Percentiles rank a stretch among this genome's conserved stretches.
Evolutionary conservation across 2,888 invertebrate genomes (phyloP).

Genomic region (Teinopalpus imperialis): DNA sequence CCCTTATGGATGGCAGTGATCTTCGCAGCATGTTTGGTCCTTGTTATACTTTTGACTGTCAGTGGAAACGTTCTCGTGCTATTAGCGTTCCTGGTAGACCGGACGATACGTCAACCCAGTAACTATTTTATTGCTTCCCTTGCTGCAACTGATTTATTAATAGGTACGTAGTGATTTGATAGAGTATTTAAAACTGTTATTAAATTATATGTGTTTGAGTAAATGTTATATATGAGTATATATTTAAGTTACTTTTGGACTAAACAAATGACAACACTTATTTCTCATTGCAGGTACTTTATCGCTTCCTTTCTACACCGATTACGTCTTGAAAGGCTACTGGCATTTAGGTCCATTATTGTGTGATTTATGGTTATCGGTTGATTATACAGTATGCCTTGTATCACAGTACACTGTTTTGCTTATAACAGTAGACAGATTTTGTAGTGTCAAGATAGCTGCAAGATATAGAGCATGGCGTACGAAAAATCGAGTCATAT

Average conservation of each 20-base stretch:
- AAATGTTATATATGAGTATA: too few species aligned
- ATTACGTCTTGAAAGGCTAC: slow-evolving; percentile 97
- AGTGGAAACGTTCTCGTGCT: slow-evolving; percentile 98
- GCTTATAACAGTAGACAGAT: slow-evolving; percentile 98
- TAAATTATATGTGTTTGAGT: too few species aligned
- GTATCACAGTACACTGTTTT: slow-evolving; percentile 99
- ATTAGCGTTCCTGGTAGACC: slow-evolving; percentile 96
- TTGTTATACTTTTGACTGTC: slow-evolving; percentile 95
- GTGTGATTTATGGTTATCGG: slow-evolving; percentile 98
- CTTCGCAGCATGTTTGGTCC: slow-evolving; percentile 92
- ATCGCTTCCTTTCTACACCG: slow-evolving; percentile 99
- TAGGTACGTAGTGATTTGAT: slow-evolving; percentile 85
- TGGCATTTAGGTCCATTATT: slow-evolving; percentile 98
- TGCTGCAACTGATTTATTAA: slow-evolving; percentile 97
- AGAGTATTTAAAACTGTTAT: too few species aligned
- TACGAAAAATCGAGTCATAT: slow-evolving; percentile 94
- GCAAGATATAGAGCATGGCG: slow-evolving; percentile 98
- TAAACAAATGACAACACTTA: slow-evolving; percentile 19
- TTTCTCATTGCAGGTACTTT: slow-evolving; percentile 88
- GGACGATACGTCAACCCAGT: slow-evolving; percentile 97
- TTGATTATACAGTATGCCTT: slow-evolving; percentile 99
- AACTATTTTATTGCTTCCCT: slow-evolving; percentile 99
- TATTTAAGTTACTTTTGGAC: too few species aligned
- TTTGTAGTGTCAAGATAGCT: slow-evolving; percentile 99
- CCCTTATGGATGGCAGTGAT: slow-evolving; percentile 94